Base-by-base conservation (phyloP, 2,888 invertebrate species). In the Coleophora deauratella region DNA sequence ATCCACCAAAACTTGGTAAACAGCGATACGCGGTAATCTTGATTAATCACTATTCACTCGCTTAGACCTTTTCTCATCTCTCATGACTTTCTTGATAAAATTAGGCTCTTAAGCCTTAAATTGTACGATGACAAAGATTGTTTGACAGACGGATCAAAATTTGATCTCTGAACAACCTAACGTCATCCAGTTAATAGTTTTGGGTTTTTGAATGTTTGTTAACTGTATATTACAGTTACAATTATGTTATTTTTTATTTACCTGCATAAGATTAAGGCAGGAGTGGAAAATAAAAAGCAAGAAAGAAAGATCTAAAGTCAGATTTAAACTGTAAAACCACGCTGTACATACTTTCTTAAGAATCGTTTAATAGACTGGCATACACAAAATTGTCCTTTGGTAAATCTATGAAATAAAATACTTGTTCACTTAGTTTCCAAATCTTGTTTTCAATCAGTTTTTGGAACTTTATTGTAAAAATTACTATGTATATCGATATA, bases 1-100 rank as follows among this genome's bases (percentile, higher is more conserved):
- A 77, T 67, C 78, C 72, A 46, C 53, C 9, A 38, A 52, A 66
- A 77, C 75, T 72, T 67, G 63, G 75, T 64, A 75, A 79, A 81
- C 78, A 79, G 43, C 51, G 69, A 66, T 66, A 68, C 54, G 63
- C 56, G 66, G 58, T 79, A 72, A 80, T 73, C 65, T 65, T 81
- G 81, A 82, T 79, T 74, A 82, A 81, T 80, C 65, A 59, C 60
- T 52, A 55, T 50, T 21, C 3, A 21, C 21, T 4, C 21, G 6
- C 6, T 21, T 51, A 53, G 53, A 39, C 44, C 42, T 47, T 50
- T 50, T 43, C 47, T 46, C 46, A 31, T 36, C 10, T 14, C 21
- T 11, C 28, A n/a, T 11, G 21, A 35, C 45, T 45, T 45, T 43
- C 43, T 33, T 41, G 44, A 44, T 47, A 42, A 46, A 33, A 40